These are phyloP conservation scores for Caenorhabditis becei DNA, from an alignment of 2,888 invertebrate genomes.

Conservation along the genomic window DNA sequence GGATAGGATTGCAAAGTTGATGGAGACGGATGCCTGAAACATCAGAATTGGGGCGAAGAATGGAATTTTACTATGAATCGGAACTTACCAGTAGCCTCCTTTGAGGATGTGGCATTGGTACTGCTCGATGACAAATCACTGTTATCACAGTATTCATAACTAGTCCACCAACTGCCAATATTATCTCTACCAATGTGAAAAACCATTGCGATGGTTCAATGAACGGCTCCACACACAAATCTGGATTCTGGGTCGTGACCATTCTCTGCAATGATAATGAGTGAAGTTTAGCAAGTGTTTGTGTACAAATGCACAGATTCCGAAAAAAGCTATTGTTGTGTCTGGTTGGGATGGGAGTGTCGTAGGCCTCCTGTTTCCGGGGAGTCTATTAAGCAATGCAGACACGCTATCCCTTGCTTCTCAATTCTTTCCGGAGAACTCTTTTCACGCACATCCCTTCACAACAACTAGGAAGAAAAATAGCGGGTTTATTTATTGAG, in stretches of 20 bases:
- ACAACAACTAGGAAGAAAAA: constrained; percentile 17
- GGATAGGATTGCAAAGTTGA: constrained; percentile 62
- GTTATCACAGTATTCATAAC: constrained; percentile 61
- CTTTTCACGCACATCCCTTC: constrained; percentile 26
- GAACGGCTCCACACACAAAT: constrained; percentile 52
- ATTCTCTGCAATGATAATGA: constrained; percentile 12
- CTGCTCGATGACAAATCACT: constrained; percentile 62
- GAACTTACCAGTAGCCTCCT: constrained; percentile 60
- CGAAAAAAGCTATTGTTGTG: constrained; percentile 39
- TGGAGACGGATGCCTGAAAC: constrained; percentile 57
- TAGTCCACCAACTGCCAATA: constrained; percentile 48
- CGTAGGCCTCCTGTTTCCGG: constrained; percentile 52
- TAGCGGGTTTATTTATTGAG: background rate
- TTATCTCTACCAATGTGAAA: constrained; percentile 53
- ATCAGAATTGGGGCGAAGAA: background rate
- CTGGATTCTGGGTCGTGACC: constrained; percentile 38
- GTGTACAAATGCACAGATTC: constrained; percentile 10
- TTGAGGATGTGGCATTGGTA: constrained; percentile 63
- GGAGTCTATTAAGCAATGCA: constrained; percentile 59
- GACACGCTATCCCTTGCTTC: constrained; percentile 53
- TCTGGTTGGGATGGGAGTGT: constrained; percentile 26
- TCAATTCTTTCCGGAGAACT: constrained; percentile 37
- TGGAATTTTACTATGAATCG: background rate
- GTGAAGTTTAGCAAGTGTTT: no score
- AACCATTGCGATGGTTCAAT: constrained; percentile 62